Evolutionary conservation across 2,113 vertebrate genomes (phyloP), one percentile per base, ranked within the genome.

Genomic region (Engraulis encrasicolus): DNA sequence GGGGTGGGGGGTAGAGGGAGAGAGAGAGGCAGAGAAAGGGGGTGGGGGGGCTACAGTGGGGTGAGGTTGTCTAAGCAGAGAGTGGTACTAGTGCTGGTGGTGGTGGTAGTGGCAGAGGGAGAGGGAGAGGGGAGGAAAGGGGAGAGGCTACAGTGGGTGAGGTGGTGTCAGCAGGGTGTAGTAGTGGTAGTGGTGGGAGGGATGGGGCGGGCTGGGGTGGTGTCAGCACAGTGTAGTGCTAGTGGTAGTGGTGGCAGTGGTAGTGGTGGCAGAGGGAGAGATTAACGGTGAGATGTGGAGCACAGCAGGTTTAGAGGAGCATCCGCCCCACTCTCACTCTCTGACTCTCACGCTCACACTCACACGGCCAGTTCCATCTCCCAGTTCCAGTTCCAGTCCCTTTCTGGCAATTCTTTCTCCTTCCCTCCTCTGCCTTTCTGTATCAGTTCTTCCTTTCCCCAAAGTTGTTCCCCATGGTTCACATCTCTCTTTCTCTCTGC

Each of bases 211-310:
- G 19, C 18, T 6, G 52, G 54, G 20, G 20, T n/a, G 54, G 54
- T 4, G 20, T 15, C 1, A 20, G 52, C n/a, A n/a, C n/a, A n/a
- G n/a, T n/a, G n/a, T n/a, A n/a, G 52, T 17, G 52, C 1, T 1
- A 20, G 17, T 17, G 11, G 52, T 17, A 20, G 17, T 58, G 54
- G 19, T n/a, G 20, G 1, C 20, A 6, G 54, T 14, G 50, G 50
- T 14, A 23, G 86, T 79, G 38, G 87, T 84, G 83, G 89, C 82
- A 23, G 81, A 66, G 50, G 50, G 82, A 74, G 71, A 92, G 93
- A 95, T 95, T 94, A 95, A 84, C 91, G 87, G 84, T 80, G 58
- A 66, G 58, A 66, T 66, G 90, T 91, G 52, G 87, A 86, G 87
- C 83, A 90, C 81, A 85, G 88, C 87, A 89, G 89, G 89, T 91